Base-by-base conservation (phyloP, 1,140 invertebrate species). In the Zaprionus ghesquierei region DNA sequence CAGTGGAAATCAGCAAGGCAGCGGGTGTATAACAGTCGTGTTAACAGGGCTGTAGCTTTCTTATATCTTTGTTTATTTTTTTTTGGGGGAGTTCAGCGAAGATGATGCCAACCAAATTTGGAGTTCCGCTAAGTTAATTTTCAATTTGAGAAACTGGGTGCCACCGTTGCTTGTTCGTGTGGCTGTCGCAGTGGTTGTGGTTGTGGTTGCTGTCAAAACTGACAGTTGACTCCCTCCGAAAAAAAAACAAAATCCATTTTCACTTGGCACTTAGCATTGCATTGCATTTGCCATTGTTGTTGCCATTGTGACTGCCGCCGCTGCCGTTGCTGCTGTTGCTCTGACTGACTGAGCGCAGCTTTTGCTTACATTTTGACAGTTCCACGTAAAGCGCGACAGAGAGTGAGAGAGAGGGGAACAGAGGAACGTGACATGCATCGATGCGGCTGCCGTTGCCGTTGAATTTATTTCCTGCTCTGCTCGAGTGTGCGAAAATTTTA, bases 91-190 rank as follows among this genome's bases (percentile, higher is more conserved):
- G n/a, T n/a, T n/a, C n/a, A 9, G 15, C 10, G n/a, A 51, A 49
- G 18, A 29, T 44, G 41, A 49, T 13, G 44, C 22, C 15, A 3
- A 46, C 33, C 53, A 69, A 77, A 71, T 61, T 82, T 87, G 27
- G 75, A 79, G 80, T 89, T 89, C 85, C 84, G 84, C 84, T 89
- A 89, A 89, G 84, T 89, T 89, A 89, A 84, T 89, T 89, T 89
- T 89, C 84, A 89, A 89, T 89, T 89, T 89, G 69, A 71, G 75
- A 78, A 77, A 79, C 63, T 79, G 74, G 77, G 75, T 89, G 82
- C 82, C 72, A 82, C 82, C 76, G 72, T 65, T 60, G 31, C 25
- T 65, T 60, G 31, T 5, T 35, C 33, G 58, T 72, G 71, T 35
- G 29, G 66, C 46, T 58, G 56, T 38, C 31, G 51, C 31, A 25